These are phyloP conservation scores for Philhelius pedissequus DNA, from an alignment of 2,888 invertebrate species.

Conservation along the genomic window DNA sequence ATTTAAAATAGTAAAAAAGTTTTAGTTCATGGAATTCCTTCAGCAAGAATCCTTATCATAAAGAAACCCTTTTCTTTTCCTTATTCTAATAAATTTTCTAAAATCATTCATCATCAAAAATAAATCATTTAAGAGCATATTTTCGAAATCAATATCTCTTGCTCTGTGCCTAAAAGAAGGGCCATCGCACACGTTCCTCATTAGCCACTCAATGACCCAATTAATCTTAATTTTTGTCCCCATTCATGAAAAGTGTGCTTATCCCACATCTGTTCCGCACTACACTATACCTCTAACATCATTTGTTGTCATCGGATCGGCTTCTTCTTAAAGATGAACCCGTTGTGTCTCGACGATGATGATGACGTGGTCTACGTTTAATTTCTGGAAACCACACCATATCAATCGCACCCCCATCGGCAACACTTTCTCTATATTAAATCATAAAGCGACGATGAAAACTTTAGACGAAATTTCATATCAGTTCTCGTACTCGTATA, in stretches of 20 bases:
- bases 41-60: background rate
- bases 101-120: background rate
- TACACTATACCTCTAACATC: background rate
- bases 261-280: slow-evolving; percentile 48
- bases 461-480: slow-evolving; percentile 63
- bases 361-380: background rate
- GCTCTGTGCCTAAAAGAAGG: background rate
- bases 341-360: slow-evolving; percentile 14
- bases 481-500: too few species aligned
- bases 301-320: slow-evolving; percentile 49
- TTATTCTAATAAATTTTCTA: background rate
- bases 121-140: slow-evolving; percentile 10
- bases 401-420: background rate
- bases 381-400: background rate
- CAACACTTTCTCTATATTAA: slow-evolving; percentile 34
- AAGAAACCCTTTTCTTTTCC: background rate
- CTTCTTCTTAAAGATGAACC: slow-evolving; percentile 44
- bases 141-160: slow-evolving; percentile 29
- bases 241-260: slow-evolving; percentile 39
- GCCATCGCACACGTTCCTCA: slow-evolving; percentile 50
- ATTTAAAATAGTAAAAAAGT: too few species aligned
- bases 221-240: slow-evolving; percentile 65
- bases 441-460: slow-evolving; percentile 61
- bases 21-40: too few species aligned
- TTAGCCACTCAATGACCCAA: slow-evolving; percentile 66